phyloP scores from a whole-genome alignment of 2,888 invertebrate genomes.

The Chymomyza fuscimana region DNA sequence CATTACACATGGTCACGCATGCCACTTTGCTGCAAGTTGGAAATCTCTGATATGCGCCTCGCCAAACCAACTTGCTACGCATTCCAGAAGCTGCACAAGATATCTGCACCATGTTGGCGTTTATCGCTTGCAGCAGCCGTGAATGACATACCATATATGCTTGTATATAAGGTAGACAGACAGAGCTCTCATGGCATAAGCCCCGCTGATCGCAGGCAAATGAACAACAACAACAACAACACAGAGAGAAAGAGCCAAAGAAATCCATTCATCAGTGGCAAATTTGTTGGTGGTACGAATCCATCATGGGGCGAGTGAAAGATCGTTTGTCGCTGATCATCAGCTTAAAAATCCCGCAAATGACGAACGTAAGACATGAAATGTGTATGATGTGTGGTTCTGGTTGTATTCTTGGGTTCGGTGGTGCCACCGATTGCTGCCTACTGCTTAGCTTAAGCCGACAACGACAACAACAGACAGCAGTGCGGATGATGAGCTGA shows the following conservation, averaged over 20 bases:
- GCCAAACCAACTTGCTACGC: constrained; percentile 64
- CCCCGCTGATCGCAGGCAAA: constrained; percentile 14
- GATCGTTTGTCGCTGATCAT: constrained; percentile 79
- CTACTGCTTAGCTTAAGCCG: constrained; percentile 67
- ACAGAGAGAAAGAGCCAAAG: constrained; percentile 41
- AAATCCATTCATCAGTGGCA: constrained; percentile 80
- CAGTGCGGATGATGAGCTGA: neutral
- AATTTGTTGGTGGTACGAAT: constrained; percentile 80
- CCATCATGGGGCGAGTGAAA: constrained; percentile 77
- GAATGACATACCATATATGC: constrained; percentile 47
- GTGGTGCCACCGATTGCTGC: constrained; percentile 24
- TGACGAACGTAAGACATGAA: constrained; percentile 75
- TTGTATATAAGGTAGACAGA: constrained; percentile 11
- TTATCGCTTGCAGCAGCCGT: constrained; percentile 53
- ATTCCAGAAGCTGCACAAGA: constrained; percentile 78
- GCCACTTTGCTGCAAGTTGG: constrained; percentile 19
- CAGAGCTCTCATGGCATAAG: neutral
- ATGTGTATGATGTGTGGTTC: constrained; percentile 21
- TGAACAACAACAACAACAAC: neutral
- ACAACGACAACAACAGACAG: constrained; percentile 50
- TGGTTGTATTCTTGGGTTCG: neutral
- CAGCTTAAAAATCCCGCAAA: constrained; percentile 77
- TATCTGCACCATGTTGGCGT: constrained; percentile 76
- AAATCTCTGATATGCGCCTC: constrained; percentile 45
- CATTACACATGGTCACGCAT: constrained; percentile 49